Conservation (phyloP, 2,113 vertebrate genomes). For the Talpa occidentalis region DNA sequence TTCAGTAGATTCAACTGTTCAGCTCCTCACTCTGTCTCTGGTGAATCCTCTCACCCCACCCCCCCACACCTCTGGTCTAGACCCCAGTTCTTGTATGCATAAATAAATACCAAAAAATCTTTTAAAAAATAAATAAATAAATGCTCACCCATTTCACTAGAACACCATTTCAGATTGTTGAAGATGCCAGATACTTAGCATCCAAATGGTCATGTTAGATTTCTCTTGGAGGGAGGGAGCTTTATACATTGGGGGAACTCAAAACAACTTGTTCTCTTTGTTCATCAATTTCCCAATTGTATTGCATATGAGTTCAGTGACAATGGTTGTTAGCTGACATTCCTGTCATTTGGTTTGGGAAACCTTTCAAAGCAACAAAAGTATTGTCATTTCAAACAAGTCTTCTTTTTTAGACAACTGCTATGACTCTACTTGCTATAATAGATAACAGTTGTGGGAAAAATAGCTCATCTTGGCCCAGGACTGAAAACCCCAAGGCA, state of each 20-base stretch:
- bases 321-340: slow-evolving; percentile 26
- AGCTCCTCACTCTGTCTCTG: no score
- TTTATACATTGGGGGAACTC: neutral
- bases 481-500: slow-evolving; percentile 45
- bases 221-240: neutral
- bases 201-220: slow-evolving; percentile 28
- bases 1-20: no score
- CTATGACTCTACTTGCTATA: slow-evolving; percentile 45
- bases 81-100: no score
- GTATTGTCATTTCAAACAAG: slow-evolving; percentile 59
- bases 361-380: slow-evolving; percentile 62
- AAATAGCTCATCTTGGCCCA: slow-evolving; percentile 67
- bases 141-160: neutral
- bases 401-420: slow-evolving; percentile 57
- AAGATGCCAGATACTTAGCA: slow-evolving; percentile 4
- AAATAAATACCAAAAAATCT: no score
- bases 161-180: slow-evolving; percentile 19
- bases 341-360: slow-evolving; percentile 31
- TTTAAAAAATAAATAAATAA: neutral
- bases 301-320: neutral
- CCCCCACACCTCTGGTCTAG: no score
- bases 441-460: slow-evolving; percentile 58
- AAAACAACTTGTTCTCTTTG: neutral
- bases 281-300: slow-evolving; percentile 33
- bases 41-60: no score